Percentiles rank a stretch among this genome's conserved stretches.
phyloP scores from a whole-genome alignment of 2,888 invertebrate species.

The Scaptomyza tumidula region DNA sequence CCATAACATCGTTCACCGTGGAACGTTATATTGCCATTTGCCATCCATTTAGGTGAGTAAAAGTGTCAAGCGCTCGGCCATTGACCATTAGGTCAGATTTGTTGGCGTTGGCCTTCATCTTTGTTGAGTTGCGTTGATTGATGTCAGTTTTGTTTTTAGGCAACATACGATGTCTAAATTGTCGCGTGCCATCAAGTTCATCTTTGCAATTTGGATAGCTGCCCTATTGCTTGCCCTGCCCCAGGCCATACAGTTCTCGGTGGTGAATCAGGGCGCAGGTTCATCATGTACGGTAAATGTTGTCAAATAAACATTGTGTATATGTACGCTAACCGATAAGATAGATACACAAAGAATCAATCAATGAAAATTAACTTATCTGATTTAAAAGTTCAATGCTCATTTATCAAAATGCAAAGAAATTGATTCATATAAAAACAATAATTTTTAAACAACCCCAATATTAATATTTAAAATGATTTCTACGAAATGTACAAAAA shows the following conservation, averaged over 20 bases:
- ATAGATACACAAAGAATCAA: background rate
- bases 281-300: conserved; percentile 83
- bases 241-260: conserved; percentile 86
- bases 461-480: no score
- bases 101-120: conserved; percentile 4
- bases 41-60: conserved; percentile 88
- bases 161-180: conserved; percentile 94
- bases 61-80: no score
- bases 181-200: conserved; percentile 92
- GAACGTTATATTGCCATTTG: conserved; percentile 95
- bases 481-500: no score
- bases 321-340: background rate
- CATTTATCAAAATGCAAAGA: background rate
- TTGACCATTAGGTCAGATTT: background rate
- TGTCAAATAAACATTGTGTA: background rate
- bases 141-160: conserved; percentile 59
- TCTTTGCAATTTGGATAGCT: conserved; percentile 92
- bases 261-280: conserved; percentile 74
- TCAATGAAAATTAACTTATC: background rate
- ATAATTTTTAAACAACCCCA: no score
- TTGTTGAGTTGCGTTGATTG: conserved; percentile 43
- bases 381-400: background rate
- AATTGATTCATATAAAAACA: no score
- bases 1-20: conserved; percentile 94
- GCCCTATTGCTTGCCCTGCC: conserved; percentile 91